Evolutionary conservation across 2,113 vertebrate genomes (phyloP).

Genomic region (Xenopus laevis): DNA sequence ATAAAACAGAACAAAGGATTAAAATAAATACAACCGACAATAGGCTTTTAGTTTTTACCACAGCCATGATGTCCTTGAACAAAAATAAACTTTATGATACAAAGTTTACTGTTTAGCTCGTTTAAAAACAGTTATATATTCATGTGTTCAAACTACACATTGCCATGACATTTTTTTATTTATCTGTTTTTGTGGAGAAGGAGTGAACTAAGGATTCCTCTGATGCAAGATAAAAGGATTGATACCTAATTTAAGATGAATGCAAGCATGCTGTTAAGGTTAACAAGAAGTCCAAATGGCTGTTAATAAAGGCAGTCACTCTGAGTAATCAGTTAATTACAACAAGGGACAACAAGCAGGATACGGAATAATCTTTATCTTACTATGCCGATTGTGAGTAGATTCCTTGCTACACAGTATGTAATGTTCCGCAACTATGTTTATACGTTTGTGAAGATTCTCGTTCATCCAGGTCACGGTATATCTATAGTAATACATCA

Average conservation of each 20-base stretch:
- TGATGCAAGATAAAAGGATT: constrained; percentile 46
- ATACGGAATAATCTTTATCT: too few relatives aligned
- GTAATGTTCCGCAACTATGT: too few relatives aligned
- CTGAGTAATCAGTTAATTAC: constrained; percentile 36
- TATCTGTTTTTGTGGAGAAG: constrained; percentile 49
- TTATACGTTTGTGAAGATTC: too few relatives aligned
- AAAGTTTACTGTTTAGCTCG: constrained; percentile 51
- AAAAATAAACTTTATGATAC: constrained; percentile 45
- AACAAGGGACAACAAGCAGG: background rate
- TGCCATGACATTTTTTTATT: constrained; percentile 48
- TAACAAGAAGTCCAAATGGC: constrained; percentile 25
- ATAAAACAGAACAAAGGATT: constrained; percentile 25
- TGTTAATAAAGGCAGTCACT: constrained; percentile 24
- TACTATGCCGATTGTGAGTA: too few relatives aligned
- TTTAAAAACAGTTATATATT: constrained; percentile 57
- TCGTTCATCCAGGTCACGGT: too few relatives aligned
- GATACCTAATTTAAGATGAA: constrained; percentile 44
- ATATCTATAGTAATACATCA: too few relatives aligned
- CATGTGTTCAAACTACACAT: constrained; percentile 50
- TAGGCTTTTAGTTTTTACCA: constrained; percentile 34
- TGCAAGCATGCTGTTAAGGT: constrained; percentile 31
- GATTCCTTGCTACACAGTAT: too few relatives aligned
- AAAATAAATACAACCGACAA: constrained; percentile 21
- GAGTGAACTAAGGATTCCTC: constrained; percentile 49
- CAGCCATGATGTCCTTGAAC: constrained; percentile 47